phyloP scores from a whole-genome alignment of 2,797 vertebrate species.

The Rhincodon typus region DNA sequence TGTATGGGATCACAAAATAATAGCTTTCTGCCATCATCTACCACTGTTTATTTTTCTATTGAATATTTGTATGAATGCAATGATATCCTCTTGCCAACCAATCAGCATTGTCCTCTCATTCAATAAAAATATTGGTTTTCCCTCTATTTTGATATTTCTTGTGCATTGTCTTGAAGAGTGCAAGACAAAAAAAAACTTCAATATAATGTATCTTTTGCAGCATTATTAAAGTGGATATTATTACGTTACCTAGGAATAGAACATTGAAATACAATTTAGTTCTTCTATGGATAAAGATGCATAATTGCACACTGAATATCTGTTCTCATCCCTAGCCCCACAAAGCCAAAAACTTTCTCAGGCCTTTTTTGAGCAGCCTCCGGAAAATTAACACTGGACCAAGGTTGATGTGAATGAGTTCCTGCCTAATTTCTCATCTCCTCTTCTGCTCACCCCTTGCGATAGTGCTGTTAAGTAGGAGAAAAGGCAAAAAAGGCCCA shows the following conservation, averaged over 20 bases:
- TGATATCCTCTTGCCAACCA: no score
- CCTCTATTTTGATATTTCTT: no score
- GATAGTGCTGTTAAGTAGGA: not conserved
- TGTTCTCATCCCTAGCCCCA: not conserved
- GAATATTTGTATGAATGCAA: no score
- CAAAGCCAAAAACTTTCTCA: not conserved
- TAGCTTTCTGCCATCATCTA: no score
- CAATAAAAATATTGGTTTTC: no score
- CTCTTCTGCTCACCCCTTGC: no score
- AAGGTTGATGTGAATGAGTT: not conserved
- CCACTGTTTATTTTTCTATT: no score
- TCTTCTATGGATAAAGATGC: not conserved
- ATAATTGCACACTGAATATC: not conserved
- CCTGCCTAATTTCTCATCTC: not conserved
- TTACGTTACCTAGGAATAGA: not conserved
- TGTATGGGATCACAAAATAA: no score
- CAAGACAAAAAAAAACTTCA: no score
- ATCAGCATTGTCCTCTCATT: no score
- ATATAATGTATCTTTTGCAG: no score
- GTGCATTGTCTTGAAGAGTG: no score
- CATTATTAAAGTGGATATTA: not conserved
- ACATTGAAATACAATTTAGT: not conserved
- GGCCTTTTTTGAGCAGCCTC: not conserved
- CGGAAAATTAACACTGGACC: not conserved
- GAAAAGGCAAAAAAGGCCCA: not conserved